A percentile compares a stretch with the other conserved stretches of the same genome.
These are phyloP conservation scores for Teleopsis dalmanni DNA, from an alignment of 1,140 invertebrate species.

Conservation along the genomic window DNA sequence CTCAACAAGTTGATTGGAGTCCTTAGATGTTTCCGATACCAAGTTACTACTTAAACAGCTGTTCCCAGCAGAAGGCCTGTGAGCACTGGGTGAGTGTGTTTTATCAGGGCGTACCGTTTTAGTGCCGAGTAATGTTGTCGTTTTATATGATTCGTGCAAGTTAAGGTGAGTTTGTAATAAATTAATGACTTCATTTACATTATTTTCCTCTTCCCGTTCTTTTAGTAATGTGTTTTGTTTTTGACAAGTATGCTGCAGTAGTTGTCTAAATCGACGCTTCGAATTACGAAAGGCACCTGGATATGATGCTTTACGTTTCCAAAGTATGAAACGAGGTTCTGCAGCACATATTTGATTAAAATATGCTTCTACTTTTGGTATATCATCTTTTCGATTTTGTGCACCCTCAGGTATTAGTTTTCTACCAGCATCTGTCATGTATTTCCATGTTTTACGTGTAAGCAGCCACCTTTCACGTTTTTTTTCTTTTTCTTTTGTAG, in stretches of 20 bases:
- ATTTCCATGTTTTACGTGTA: slow-evolving; percentile 80
- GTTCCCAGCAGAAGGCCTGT: slow-evolving; percentile 14
- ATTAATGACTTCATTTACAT: slow-evolving; percentile 23
- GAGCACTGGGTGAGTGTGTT: slow-evolving; percentile 30
- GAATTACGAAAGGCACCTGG: slow-evolving; percentile 56
- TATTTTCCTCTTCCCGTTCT: slow-evolving; percentile 14
- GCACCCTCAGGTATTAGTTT: slow-evolving; percentile 71
- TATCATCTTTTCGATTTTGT: slow-evolving; percentile 61
- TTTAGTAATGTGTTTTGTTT: slow-evolving; percentile 40
- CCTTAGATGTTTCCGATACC: background rate
- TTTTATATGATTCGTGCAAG: slow-evolving; percentile 26
- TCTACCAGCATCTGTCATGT: slow-evolving; percentile 82
- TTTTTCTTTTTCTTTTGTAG: slow-evolving; percentile 27
- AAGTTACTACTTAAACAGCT: background rate
- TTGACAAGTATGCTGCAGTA: slow-evolving; percentile 39
- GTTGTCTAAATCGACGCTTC: slow-evolving; percentile 50
- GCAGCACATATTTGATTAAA: slow-evolving; percentile 74
- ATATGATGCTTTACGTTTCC: slow-evolving; percentile 68
- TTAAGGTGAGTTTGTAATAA: slow-evolving; percentile 31
- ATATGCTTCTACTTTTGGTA: slow-evolving; percentile 71
- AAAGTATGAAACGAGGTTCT: slow-evolving; percentile 68
- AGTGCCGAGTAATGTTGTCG: slow-evolving; percentile 24
- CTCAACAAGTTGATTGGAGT: background rate
- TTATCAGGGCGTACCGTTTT: slow-evolving; percentile 35
- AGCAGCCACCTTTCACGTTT: slow-evolving; percentile 71